A percentile compares a stretch with the other conserved stretches of the same genome.
Evolutionary conservation across 1,140 invertebrate genomes (phyloP).

Genomic region (Cotesia glomerata): DNA sequence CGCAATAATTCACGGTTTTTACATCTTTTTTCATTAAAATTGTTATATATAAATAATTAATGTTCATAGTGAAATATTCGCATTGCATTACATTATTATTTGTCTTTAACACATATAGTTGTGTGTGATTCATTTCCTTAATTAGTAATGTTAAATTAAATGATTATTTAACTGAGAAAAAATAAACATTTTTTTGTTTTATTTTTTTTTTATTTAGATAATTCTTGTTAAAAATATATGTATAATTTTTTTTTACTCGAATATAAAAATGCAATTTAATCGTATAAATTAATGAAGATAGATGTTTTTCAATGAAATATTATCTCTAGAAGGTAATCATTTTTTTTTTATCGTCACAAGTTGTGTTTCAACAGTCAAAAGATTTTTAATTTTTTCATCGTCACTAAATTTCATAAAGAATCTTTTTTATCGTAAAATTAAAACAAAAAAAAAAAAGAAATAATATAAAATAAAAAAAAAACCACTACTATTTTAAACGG

Average conservation of each 20-base stretch:
- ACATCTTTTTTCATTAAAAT: slow-evolving; percentile 2
- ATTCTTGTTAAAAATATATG: neutral
- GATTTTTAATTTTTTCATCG: neutral
- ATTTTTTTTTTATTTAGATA: neutral
- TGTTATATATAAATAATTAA: slow-evolving; percentile 8
- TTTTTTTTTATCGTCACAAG: neutral
- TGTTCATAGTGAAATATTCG: neutral
- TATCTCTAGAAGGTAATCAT: neutral
- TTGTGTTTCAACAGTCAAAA: slow-evolving; percentile 9
- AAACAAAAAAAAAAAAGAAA: neutral
- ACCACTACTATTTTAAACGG: neutral
- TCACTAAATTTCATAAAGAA: neutral
- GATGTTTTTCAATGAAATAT: neutral
- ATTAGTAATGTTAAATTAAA: neutral
- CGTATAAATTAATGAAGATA: too few species aligned
- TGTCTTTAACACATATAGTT: neutral
- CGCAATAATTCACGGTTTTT: neutral
- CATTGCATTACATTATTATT: slow-evolving; percentile 7
- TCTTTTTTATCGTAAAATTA: neutral
- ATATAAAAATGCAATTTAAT: too few species aligned
- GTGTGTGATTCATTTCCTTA: neutral
- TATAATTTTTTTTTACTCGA: slow-evolving; percentile 5
- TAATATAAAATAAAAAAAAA: neutral
- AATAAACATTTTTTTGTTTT: slow-evolving; percentile 5
- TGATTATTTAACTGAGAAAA: neutral